Conservation (phyloP, 2,113 vertebrate genomes). For the Corythoichthys haematopterus region DNA sequence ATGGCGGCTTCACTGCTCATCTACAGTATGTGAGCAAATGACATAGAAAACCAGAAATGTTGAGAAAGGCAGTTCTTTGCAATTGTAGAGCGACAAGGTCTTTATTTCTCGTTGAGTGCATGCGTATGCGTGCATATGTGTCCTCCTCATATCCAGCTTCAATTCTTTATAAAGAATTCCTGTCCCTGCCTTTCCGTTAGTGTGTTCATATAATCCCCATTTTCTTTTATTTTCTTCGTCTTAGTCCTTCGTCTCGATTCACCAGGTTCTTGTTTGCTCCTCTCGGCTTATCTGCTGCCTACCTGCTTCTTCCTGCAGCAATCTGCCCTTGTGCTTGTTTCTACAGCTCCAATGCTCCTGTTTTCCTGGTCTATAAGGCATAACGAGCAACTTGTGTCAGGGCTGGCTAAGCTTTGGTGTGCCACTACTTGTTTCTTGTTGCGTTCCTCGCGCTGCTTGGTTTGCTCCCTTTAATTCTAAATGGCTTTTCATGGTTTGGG, state of each 20-base stretch:
- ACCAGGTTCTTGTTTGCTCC: background rate
- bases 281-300: background rate
- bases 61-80: background rate
- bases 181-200: background rate
- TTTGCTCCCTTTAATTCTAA: conserved; percentile 61
- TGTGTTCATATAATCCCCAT: background rate
- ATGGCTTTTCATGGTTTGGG: conserved; percentile 64
- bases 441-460: conserved; percentile 32
- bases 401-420: conserved; percentile 46
- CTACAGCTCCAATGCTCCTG: conserved; percentile 18
- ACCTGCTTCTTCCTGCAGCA: conserved; percentile 17
- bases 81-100: conserved; percentile 16
- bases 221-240: background rate
- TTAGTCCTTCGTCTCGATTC: conserved; percentile 17
- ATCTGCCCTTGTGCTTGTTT: conserved; percentile 25
- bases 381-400: conserved; percentile 48
- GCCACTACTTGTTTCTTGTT: conserved; percentile 40
- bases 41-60: background rate
- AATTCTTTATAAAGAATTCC: background rate
- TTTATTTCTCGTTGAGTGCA: conserved; percentile 1
- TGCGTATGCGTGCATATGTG: background rate
- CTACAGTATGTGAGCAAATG: background rate
- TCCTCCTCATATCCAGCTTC: background rate
- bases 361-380: conserved; percentile 44
- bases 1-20: conserved; percentile 7